Evolutionary conservation across 2,113 vertebrate species (phyloP), one percentile per base, ranked within the genome.

Genomic region (Merops nubicus): DNA sequence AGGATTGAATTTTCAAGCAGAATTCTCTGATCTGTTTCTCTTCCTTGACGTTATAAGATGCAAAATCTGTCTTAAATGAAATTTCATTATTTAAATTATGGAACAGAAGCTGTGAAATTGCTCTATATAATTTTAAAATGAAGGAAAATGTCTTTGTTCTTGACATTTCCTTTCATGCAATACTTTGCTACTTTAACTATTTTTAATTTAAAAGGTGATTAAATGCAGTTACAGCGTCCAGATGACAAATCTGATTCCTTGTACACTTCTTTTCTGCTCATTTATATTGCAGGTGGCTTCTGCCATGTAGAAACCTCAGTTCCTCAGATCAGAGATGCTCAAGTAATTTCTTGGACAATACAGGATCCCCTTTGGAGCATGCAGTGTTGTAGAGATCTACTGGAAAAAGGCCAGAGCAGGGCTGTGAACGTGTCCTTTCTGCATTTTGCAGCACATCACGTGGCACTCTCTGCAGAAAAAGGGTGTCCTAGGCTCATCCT

Each of bases 181-280:
- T 53, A 53, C 17, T 12, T 19, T 74, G 56, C 2, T 74, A 40
- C 29, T 34, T 88, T 47, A 97, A 73, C 6, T 33, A 36, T 91
- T 90, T 96, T 93, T 81, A 48, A 88, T 86, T 83, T 86, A 72
- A 50, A 72, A 74, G 15, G 42, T 5, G 7, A 95, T 85, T 85
- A 94, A 94, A 65, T 92, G 56, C 40, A 69, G 63, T 87, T 88
- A 79, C 34, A 73, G 69, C 4, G 10, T 81, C 48, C 36, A 91
- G 42, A 65, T 13, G 5, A 86, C 51, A 96, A 62, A 74, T n/a
- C n/a, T 29, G 15, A 84, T 62, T 81, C 23, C 40, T 90, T 67
- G 28, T 56, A 38, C 40, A 36, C 34, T 83, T 70, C 45, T 73
- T 60, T 89, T 78, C 57, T 54, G 34, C 22, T 77, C n/a, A 69